Evolutionary conservation across 1,140 invertebrate genomes (phyloP).

Genomic region (Bombus fervidus): DNA sequence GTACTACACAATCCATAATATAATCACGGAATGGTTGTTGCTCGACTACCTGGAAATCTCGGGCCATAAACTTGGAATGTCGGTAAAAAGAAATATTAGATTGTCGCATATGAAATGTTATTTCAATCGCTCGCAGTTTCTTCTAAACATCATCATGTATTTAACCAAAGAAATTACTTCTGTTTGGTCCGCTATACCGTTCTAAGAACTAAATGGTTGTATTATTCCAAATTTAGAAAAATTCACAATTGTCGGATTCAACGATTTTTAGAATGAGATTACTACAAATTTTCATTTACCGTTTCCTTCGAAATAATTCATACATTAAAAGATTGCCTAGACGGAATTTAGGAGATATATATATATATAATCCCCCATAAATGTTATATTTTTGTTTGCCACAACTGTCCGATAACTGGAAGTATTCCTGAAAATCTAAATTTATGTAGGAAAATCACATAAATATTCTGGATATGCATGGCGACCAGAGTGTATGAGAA

Average conservation of each 20-base stretch:
- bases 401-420: fast-evolving
- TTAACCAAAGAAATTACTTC: neutral
- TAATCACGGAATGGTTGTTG: neutral
- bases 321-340: too few species aligned
- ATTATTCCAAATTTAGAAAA: neutral
- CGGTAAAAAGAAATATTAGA: neutral
- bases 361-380: too few species aligned
- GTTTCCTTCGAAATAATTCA: too few species aligned
- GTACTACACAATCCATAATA: neutral
- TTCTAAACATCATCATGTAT: neutral
- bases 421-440: neutral
- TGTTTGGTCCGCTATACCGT: neutral
- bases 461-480: neutral
- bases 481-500: neutral
- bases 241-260: neutral
- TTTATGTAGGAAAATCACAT: neutral
- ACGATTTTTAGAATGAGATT: neutral
- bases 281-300: too few species aligned
- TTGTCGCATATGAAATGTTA: neutral
- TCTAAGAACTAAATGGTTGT: neutral
- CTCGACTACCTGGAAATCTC: neutral
- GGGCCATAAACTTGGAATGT: neutral
- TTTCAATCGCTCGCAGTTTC: neutral
- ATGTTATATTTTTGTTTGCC: neutral
- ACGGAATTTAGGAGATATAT: too few species aligned